Evolutionary conservation across 2,113 vertebrate species (phyloP).

Genomic region (Taxidea taxus): DNA sequence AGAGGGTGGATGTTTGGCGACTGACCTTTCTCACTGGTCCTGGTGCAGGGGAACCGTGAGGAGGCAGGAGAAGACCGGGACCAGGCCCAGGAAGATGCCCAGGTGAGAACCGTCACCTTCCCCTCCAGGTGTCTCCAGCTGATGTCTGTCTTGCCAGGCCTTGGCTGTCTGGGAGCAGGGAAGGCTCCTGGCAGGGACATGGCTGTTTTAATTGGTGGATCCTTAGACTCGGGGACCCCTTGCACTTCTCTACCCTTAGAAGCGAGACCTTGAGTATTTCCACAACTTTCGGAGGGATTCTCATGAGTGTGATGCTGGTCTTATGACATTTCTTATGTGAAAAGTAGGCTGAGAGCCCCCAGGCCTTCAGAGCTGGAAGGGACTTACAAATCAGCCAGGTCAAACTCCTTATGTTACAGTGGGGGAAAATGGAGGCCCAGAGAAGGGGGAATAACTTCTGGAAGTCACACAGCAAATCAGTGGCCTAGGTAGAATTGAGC

Average conservation of each 20-base stretch:
- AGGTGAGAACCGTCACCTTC: conserved; percentile 84
- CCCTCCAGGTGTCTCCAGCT: neutral
- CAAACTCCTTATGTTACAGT: neutral
- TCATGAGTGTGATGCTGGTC: neutral
- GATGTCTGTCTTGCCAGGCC: neutral
- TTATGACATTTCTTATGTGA: neutral
- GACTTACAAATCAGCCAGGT: neutral
- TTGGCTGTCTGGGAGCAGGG: neutral
- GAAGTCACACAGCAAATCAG: neutral
- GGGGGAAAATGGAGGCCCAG: neutral
- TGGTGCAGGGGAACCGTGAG: conserved; percentile 90
- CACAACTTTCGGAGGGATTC: neutral
- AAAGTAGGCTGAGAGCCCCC: neutral
- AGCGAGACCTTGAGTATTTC: neutral
- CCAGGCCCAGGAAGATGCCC: conserved; percentile 88
- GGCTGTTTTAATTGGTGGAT: neutral
- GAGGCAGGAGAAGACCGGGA: conserved; percentile 87
- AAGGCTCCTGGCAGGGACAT: neutral
- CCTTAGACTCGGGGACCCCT: neutral
- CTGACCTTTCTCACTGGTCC: neutral
- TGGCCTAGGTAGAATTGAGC: neutral
- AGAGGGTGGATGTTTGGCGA: neutral
- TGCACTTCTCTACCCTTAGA: neutral
- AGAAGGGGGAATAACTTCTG: neutral
- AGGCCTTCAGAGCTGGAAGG: neutral